Percentiles rank a stretch among this genome's conserved stretches.
Conservation (phyloP, 2,888 invertebrate genomes). For the Drosophila crucigera region DNA sequence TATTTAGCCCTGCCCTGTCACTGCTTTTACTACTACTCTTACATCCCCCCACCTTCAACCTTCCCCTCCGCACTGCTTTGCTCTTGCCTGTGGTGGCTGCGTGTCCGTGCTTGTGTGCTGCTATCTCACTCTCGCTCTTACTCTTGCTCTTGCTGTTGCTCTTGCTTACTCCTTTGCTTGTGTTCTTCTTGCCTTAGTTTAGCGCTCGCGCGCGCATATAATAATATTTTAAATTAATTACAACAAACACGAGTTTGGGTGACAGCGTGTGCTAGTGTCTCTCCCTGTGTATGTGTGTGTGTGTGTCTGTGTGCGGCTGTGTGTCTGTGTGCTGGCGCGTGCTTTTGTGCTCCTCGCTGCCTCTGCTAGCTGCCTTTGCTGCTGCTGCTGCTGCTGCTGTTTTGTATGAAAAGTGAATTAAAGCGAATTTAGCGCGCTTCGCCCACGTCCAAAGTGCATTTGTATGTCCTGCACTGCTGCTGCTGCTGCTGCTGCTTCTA, state of each 20-base stretch:
- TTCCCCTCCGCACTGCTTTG: not conserved
- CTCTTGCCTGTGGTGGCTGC: slow-evolving; percentile 38
- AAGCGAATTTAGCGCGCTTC: slow-evolving; percentile 80
- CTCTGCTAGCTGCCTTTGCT: slow-evolving; percentile 3
- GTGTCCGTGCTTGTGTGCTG: slow-evolving; percentile 14
- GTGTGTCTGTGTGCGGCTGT: slow-evolving; percentile 3
- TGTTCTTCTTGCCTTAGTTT: slow-evolving; percentile 67
- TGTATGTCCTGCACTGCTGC: slow-evolving; percentile 65
- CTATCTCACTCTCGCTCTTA: slow-evolving; percentile 1
- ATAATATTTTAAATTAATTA: slow-evolving; percentile 84
- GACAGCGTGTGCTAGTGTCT: slow-evolving; percentile 16
- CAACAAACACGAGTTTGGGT: slow-evolving; percentile 72
- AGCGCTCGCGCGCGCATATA: slow-evolving; percentile 77
- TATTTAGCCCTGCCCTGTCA: slow-evolving; percentile 74
- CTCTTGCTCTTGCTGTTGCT: slow-evolving; percentile 6
- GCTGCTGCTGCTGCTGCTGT: slow-evolving; percentile 51
- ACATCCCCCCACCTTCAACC: not conserved
- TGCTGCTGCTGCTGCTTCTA: slow-evolving; percentile 25
- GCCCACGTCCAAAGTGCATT: slow-evolving; percentile 79
- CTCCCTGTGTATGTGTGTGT: slow-evolving; percentile 14
- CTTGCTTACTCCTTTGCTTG: slow-evolving; percentile 43
- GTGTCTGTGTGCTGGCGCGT: slow-evolving; percentile 54
- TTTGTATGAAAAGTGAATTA: slow-evolving; percentile 82
- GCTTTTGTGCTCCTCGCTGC: slow-evolving; percentile 61
- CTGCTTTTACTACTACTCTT: slow-evolving; percentile 18